phyloP scores from a whole-genome alignment of 2,888 invertebrate species.

The Scotopteryx bipunctaria region DNA sequence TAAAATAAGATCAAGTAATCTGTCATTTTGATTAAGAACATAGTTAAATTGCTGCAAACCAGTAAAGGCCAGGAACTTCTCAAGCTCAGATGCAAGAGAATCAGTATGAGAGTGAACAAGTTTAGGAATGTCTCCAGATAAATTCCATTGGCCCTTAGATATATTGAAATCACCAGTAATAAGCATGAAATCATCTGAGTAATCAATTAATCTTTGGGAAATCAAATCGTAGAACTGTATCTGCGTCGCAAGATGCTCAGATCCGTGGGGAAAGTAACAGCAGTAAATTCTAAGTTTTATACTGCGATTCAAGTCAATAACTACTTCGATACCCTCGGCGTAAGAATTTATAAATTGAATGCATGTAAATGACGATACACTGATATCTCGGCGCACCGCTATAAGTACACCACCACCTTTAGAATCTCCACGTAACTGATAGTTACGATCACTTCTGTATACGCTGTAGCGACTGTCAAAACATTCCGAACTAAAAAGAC shows the following conservation, averaged over 20 bases:
- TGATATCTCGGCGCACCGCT: not conserved
- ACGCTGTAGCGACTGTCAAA: constrained; percentile 3
- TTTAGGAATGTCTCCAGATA: not conserved
- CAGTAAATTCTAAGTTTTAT: not conserved
- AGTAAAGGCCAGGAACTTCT: not conserved
- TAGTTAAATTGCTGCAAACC: not conserved
- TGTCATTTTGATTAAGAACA: not conserved
- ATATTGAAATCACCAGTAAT: not conserved
- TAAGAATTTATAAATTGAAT: not conserved
- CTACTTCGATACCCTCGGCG: not conserved
- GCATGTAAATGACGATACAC: not conserved
- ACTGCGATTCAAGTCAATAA: not conserved
- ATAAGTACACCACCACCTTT: not conserved
- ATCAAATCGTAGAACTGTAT: not conserved
- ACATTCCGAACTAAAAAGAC: constrained; percentile 1
- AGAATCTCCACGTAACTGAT: not conserved
- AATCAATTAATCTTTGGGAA: not conserved
- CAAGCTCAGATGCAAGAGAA: not conserved
- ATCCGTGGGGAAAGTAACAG: constrained; percentile 3
- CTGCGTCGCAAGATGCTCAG: not conserved
- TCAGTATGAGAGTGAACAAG: not conserved
- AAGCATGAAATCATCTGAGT: not conserved
- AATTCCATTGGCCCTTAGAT: not conserved
- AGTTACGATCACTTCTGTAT: constrained; percentile 4
- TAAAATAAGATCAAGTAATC: not conserved